These are phyloP conservation scores for Cantharis rufa DNA, from an alignment of 2,888 invertebrate species.

Conservation along the genomic window DNA sequence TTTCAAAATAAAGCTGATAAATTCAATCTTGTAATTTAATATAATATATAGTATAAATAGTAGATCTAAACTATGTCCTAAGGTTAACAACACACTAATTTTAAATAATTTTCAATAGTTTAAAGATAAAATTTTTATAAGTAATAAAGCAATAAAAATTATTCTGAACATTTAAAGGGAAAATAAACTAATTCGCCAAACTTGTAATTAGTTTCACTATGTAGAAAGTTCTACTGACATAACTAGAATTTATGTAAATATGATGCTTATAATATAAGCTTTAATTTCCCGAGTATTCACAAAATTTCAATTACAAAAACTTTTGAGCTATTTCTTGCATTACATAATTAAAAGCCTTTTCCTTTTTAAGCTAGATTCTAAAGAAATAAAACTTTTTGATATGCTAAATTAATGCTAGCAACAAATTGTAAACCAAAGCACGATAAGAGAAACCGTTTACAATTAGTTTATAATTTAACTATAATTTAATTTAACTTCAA, in stretches of 20 bases:
- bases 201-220: background rate
- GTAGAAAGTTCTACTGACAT: background rate
- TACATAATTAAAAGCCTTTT: background rate
- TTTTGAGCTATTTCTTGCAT: background rate
- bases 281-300: background rate
- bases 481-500: background rate
- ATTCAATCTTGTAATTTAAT: background rate
- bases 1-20: background rate
- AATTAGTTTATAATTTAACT: background rate
- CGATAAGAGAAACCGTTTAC: background rate
- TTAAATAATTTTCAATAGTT: background rate
- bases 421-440: background rate
- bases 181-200: background rate
- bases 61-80: background rate
- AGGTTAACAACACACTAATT: background rate
- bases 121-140: background rate
- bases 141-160: background rate
- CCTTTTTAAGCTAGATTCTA: background rate
- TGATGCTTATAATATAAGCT: background rate
- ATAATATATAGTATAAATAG: background rate
- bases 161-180: background rate
- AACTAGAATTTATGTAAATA: background rate
- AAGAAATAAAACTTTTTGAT: background rate
- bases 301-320: background rate
- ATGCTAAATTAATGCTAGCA: background rate